These are phyloP conservation scores for Eleginops maclovinus DNA, from an alignment of 2,113 vertebrate genomes.

Conservation along the genomic window DNA sequence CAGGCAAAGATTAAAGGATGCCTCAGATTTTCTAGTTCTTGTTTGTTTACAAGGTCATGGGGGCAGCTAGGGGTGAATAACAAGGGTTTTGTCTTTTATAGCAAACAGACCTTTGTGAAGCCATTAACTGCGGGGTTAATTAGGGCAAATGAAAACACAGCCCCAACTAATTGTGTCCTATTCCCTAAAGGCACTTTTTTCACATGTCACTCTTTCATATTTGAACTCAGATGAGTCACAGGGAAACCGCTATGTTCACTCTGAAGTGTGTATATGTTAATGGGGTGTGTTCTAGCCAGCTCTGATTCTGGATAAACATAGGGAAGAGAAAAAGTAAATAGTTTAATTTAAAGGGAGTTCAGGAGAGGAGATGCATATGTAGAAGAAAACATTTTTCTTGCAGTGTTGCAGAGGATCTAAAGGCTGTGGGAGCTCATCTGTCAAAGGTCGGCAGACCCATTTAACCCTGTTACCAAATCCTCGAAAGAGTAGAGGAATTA, in stretches of 20 bases:
- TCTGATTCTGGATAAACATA: constrained; percentile 39
- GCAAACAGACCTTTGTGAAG: constrained; percentile 61
- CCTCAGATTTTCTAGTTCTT: constrained; percentile 31
- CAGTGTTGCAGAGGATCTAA: constrained; percentile 15
- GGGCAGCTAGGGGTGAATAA: constrained; percentile 47
- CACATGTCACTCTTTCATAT: constrained; percentile 10
- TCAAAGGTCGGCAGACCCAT: constrained; percentile 37
- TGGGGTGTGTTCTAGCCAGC: constrained; percentile 11
- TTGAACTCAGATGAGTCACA: constrained; percentile 18
- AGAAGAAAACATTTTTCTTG: neutral
- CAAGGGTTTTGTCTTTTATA: constrained; percentile 59
- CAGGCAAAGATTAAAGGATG: constrained; percentile 39
- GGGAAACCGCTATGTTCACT: constrained; percentile 14
- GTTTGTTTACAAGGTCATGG: constrained; percentile 73
- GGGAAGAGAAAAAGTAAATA: constrained; percentile 18
- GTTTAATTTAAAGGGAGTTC: constrained; percentile 11
- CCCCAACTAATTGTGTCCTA: constrained; percentile 51
- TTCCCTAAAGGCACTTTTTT: constrained; percentile 16
- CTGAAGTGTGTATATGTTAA: constrained; percentile 21
- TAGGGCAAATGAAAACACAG: constrained; percentile 64
- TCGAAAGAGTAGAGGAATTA: constrained; percentile 70
- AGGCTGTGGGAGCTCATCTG: constrained; percentile 42
- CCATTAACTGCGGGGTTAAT: constrained; percentile 68
- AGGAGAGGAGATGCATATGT: constrained; percentile 11
- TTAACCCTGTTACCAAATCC: constrained; percentile 63